Base-by-base conservation (phyloP, 2,888 invertebrate species). In the Drosophila villosipedis region DNA sequence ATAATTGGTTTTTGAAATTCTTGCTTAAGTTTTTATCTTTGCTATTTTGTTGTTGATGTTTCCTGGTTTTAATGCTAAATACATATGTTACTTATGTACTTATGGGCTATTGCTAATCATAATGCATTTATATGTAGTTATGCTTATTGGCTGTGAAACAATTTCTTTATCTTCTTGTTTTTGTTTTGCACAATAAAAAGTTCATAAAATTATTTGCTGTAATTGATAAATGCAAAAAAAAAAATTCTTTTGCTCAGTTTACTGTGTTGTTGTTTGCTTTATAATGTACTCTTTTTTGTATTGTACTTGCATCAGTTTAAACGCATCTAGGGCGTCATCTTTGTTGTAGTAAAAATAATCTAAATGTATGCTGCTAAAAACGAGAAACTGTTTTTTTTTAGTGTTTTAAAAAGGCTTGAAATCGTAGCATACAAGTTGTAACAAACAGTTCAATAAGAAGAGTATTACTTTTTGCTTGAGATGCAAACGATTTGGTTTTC, bases 241-340 rank as follows among this genome's bases (percentile, higher is more conserved):
- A 69, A 71, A 47, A 47, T 25, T 57, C 14, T 80, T 76, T 72
- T 82, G 55, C 83, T 77, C 68, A 84, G 82, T 89, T 79, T 73
- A 57, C 68, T 71, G 63, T 68, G 61, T 67, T 68, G 65, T 65
- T 68, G 49, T 63, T 67, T 67, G 47, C 57, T 41, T 69, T 70
- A 43, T 58, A 52, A 63, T 73, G 49, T 55, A 53, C 43, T 66
- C 65, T 69, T 70, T 71, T 69, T 62, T 72, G 82, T 83, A 77
- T 91, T 91, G 91, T 91, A 91, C 91, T 91, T 91, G 84, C 83
- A 86, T 89, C 91, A 91, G 91, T 91, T 86, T 72, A 39, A 73
- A 73, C 80, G 74, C 68, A 57, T 59, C 59, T 47, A 50, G 28
- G 41, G 76, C 71, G 71, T 68, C 33, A 57, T 72, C 62, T 76